phyloP scores from a whole-genome alignment of 1,140 invertebrate genomes.

The Paraescarpia echinospica region DNA sequence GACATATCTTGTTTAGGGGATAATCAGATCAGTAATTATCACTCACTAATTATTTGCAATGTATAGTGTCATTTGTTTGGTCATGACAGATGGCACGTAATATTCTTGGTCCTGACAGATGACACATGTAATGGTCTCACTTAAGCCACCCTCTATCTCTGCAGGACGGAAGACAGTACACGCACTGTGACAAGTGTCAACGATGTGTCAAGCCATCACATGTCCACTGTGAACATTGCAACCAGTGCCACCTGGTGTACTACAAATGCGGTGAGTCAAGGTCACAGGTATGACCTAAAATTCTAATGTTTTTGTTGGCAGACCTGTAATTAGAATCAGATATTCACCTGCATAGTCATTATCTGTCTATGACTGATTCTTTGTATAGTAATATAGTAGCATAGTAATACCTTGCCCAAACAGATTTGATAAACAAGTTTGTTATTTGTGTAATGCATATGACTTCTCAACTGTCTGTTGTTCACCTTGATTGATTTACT shows the following conservation, averaged over 20 bases:
- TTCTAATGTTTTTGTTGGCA: neutral
- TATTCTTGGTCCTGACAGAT: too few species aligned
- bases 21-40: too few species aligned
- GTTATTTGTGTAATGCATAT: too few species aligned
- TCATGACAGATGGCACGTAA: too few species aligned
- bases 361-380: neutral
- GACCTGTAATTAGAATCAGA: neutral
- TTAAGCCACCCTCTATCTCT: slow-evolving; percentile 16
- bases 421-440: neutral
- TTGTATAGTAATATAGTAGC: neutral
- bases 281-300: slow-evolving; percentile 6
- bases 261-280: slow-evolving; percentile 4
- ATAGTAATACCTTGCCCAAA: too few species aligned
- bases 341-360: neutral
- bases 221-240: slow-evolving; percentile 72
- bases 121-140: too few species aligned
- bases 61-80: too few species aligned
- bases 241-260: slow-evolving; percentile 62
- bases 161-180: slow-evolving; percentile 72
- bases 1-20: too few species aligned
- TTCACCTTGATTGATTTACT: neutral
- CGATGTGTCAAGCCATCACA: slow-evolving; percentile 79
- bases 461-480: neutral
- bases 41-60: too few species aligned
- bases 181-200: slow-evolving; percentile 72